phyloP scores from a whole-genome alignment of 2,113 vertebrate species.

The Euleptes europaea region DNA sequence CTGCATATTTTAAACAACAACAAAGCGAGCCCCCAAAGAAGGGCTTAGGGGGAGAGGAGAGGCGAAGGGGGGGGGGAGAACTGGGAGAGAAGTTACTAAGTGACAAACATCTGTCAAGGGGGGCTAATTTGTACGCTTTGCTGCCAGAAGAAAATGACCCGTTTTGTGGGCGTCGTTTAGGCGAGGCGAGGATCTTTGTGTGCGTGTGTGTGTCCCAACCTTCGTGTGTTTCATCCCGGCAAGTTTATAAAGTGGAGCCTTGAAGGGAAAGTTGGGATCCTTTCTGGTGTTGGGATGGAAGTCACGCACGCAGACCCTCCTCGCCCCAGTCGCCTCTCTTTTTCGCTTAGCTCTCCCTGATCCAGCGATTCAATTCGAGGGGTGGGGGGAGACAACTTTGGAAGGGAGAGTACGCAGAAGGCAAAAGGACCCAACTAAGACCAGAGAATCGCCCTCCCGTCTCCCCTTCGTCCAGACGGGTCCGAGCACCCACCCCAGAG shows the following conservation, averaged over 20 bases:
- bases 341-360: not conserved
- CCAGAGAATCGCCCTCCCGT: not conserved
- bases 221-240: constrained; percentile 8
- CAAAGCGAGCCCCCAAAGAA: constrained; percentile 80
- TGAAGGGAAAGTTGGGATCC: constrained; percentile 22
- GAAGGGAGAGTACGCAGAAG: not conserved
- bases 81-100: constrained; percentile 92
- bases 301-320: not conserved
- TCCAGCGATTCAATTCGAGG: not conserved
- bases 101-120: constrained; percentile 96
- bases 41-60: constrained; percentile 82
- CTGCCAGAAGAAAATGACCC: constrained; percentile 42
- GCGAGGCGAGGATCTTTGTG: not conserved
- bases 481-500: too few relatives aligned
- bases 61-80: constrained; percentile 60
- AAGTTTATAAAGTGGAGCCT: constrained; percentile 19
- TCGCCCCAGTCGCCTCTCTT: too few relatives aligned
- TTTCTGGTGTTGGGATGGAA: constrained; percentile 38
- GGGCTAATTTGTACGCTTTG: constrained; percentile 75
- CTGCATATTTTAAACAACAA: constrained; percentile 99
- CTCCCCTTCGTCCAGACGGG: not conserved
- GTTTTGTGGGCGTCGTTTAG: constrained; percentile 30
- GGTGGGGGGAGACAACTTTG: not conserved
- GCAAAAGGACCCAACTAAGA: constrained; percentile 3
- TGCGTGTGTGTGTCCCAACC: not conserved